Evolutionary conservation across 2,888 invertebrate genomes (phyloP).

Genomic region (Spisula subtruncata): DNA sequence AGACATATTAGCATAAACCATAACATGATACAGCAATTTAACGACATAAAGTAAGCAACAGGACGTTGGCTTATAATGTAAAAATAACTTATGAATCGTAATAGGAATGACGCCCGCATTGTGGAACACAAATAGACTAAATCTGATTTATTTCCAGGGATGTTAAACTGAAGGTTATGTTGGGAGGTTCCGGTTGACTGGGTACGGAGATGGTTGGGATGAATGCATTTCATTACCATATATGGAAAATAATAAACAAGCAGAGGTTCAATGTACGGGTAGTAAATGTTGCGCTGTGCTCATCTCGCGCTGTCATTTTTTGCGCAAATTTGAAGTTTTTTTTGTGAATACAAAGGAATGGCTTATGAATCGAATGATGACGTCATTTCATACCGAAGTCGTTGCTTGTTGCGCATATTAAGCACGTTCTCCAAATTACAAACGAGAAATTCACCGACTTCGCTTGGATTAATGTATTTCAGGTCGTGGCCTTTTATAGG

Average conservation of each 20-base stretch:
- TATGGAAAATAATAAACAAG: not conserved
- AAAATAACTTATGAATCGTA: too few species aligned
- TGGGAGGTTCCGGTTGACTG: not conserved
- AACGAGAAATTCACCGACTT: not conserved
- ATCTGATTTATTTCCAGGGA: too few species aligned
- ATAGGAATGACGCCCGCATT: too few species aligned
- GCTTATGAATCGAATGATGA: not conserved
- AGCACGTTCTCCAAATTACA: not conserved
- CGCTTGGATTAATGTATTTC: not conserved
- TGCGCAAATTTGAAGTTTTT: not conserved
- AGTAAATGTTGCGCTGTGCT: not conserved
- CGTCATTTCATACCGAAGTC: slow-evolving; percentile 12
- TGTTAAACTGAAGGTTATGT: too few species aligned
- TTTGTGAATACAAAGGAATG: not conserved
- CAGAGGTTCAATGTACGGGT: not conserved
- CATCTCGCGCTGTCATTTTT: not conserved
- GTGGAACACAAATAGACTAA: too few species aligned
- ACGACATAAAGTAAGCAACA: too few species aligned
- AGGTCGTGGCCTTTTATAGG: not conserved
- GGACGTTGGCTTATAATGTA: too few species aligned
- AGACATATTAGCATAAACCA: too few species aligned
- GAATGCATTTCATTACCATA: not conserved
- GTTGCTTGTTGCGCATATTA: not conserved
- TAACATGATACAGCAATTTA: too few species aligned
- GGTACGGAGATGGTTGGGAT: not conserved